Percentiles rank a stretch among this genome's conserved stretches.
phyloP scores from a whole-genome alignment of 23 tunicate species.

The Halocynthia aurantium region DNA sequence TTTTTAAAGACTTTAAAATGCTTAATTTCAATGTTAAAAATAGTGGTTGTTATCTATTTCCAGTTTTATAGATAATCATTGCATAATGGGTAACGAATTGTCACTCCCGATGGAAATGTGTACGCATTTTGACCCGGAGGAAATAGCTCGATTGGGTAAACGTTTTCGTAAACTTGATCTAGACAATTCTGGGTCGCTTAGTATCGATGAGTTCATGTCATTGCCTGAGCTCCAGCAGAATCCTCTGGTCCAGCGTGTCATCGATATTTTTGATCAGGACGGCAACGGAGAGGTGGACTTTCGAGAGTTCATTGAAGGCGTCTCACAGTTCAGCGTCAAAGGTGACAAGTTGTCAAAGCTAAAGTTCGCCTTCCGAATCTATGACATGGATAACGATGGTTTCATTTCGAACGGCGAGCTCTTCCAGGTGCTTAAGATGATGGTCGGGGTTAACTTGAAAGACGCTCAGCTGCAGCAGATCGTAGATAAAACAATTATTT shows the following conservation, averaged over 20 bases:
- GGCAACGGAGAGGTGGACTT: conserved; percentile 99
- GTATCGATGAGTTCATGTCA: conserved; percentile 94
- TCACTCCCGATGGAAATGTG: conserved; percentile 95
- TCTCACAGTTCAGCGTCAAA: conserved; percentile 95
- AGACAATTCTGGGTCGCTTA: conserved; percentile 94
- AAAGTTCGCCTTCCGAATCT: conserved; percentile 94
- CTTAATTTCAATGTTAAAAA: no score
- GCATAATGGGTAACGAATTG: conserved; percentile 80
- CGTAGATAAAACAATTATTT: conserved; percentile 97
- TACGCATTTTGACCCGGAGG: conserved; percentile 98
- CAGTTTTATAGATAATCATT: neutral
- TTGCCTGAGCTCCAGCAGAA: conserved; percentile 96
- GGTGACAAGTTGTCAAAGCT: conserved; percentile 95
- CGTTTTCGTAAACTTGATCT: conserved; percentile 94
- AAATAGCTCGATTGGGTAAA: conserved; percentile 91
- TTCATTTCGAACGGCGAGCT: conserved; percentile 97
- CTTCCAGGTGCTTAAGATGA: conserved; percentile 96
- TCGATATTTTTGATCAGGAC: conserved; percentile 98
- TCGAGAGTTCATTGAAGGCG: conserved; percentile 98
- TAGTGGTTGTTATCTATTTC: no score
- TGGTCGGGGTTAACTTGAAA: conserved; percentile 96
- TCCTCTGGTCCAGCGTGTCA: conserved; percentile 95
- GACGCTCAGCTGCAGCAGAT: conserved; percentile 96
- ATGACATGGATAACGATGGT: conserved; percentile 99
- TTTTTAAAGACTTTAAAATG: no score